A percentile compares a stretch with the other conserved stretches of the same genome.
phyloP scores from a whole-genome alignment of 2,888 invertebrate genomes.

The Megaustenia siamemsis region DNA sequence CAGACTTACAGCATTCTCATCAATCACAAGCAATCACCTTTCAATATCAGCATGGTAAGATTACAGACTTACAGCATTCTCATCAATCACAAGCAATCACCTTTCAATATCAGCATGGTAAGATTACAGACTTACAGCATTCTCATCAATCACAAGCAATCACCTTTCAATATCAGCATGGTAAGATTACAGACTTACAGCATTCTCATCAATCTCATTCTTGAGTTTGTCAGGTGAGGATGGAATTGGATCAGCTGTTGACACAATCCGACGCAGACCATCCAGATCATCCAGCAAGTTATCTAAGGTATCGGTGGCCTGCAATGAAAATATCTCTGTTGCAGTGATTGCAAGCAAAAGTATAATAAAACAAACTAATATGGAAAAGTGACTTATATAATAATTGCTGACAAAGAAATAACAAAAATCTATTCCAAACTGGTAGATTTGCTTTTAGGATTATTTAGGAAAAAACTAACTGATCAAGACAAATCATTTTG shows the following conservation, averaged over 20 bases:
- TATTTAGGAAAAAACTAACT: too few relatives aligned
- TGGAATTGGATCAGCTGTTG: slow-evolving; percentile 77
- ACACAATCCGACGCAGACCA: slow-evolving; percentile 73
- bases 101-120: not conserved
- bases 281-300: slow-evolving; percentile 77
- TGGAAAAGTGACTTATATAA: too few relatives aligned
- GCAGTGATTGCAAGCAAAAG: not conserved
- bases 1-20: too few relatives aligned
- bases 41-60: too few relatives aligned
- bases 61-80: too few relatives aligned
- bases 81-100: too few relatives aligned
- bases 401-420: too few relatives aligned
- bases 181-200: slow-evolving; percentile 65
- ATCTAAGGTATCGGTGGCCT: slow-evolving; percentile 77
- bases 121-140: slow-evolving; percentile 69
- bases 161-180: not conserved
- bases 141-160: slow-evolving; percentile 77
- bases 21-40: too few relatives aligned
- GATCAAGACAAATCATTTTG: too few relatives aligned
- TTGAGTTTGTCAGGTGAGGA: slow-evolving; percentile 76
- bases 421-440: too few relatives aligned
- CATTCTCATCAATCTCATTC: slow-evolving; percentile 77
- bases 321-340: not conserved
- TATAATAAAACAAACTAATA: not conserved
- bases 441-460: too few relatives aligned